Base-by-base conservation (phyloP, 2,797 vertebrate species). In the Cygnus olor region DNA sequence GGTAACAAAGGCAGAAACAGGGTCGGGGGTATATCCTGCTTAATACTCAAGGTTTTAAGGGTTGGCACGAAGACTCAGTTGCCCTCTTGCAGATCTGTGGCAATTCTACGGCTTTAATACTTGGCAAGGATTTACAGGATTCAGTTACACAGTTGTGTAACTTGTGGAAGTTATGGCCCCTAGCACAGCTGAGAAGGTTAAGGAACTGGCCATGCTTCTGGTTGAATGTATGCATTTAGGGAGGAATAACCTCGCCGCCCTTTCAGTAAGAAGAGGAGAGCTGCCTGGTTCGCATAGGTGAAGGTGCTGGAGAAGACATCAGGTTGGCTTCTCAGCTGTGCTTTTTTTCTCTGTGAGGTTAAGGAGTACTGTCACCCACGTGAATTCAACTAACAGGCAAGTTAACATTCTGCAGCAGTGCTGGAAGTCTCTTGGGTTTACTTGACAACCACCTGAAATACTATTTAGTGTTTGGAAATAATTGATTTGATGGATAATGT, bases 361-460 rank as follows among this genome's bases (percentile, higher is more conserved):
- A 72, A 11, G 12, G 58, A 78, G 17, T 34, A 30, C 70, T 40
- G 1, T 18, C 21, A 42, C 71, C n/a, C 34, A 87, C 6, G 9
- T 42, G 47, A 73, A 64, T 64, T 82, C 53, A 85, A 47, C 36
- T 30, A 53, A 3, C 45, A n/a, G n/a, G 22, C 45, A 57, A 44
- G 24, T 36, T 22, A 66, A 60, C 4, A 34, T 65, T 60, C 72
- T 44, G 51, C 6, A 72, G 34, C 54, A 72, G 49, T 61, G 27
- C 34, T 20, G 16, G 11, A 71, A 71, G 28, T 58, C 79, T 71
- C 28, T 57, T 21, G 9, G 76, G 85, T 78, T 89, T 92, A 61
- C 69, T 53, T 45, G 36, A 73, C 4, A 65, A 68, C 74, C 87
- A 85, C 61, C 88, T 93, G 90, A 85, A 95, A 87, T 80, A 87